These are phyloP conservation scores for Trichomalopsis sarcophagae DNA, from an alignment of 1,140 invertebrate genomes.

Conservation along the genomic window DNA sequence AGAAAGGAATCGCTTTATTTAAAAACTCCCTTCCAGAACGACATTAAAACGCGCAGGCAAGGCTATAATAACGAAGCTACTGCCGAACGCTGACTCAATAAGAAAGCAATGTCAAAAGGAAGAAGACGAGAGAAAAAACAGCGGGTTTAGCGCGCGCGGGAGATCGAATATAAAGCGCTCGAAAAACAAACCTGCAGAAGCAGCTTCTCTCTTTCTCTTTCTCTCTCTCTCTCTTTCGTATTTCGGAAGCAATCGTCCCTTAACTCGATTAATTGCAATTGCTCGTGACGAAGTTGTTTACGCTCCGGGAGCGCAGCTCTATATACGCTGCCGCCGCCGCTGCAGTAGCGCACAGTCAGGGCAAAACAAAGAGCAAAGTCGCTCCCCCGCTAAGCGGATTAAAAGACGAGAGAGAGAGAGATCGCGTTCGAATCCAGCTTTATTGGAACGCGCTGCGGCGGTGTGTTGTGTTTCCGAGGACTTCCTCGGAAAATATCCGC, in stretches of 20 bases:
- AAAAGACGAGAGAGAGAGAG: conserved; percentile 26
- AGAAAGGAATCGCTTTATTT: no score
- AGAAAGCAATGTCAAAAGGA: no score
- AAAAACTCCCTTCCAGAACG: no score
- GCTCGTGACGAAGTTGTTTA: conserved; percentile 42
- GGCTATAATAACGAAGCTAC: no score
- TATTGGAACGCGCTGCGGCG: neutral
- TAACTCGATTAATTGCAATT: conserved; percentile 47
- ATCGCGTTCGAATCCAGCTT: neutral
- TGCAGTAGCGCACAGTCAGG: neutral
- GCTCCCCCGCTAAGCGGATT: conserved; percentile 28
- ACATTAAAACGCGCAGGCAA: no score
- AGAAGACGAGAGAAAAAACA: no score
- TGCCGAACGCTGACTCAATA: no score
- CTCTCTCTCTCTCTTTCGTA: neutral
- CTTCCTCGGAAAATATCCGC: neutral
- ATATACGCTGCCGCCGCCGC: neutral
- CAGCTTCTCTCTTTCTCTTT: neutral
- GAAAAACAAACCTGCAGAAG: neutral
- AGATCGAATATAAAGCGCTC: neutral
- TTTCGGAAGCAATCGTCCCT: conserved; percentile 37
- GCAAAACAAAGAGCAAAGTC: neutral
- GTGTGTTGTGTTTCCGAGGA: neutral
- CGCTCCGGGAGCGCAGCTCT: neutral
- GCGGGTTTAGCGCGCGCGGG: no score